Evolutionary conservation across 2,113 vertebrate genomes (phyloP), one percentile per base, ranked within the genome.

Genomic region (Cynocephalus volans): DNA sequence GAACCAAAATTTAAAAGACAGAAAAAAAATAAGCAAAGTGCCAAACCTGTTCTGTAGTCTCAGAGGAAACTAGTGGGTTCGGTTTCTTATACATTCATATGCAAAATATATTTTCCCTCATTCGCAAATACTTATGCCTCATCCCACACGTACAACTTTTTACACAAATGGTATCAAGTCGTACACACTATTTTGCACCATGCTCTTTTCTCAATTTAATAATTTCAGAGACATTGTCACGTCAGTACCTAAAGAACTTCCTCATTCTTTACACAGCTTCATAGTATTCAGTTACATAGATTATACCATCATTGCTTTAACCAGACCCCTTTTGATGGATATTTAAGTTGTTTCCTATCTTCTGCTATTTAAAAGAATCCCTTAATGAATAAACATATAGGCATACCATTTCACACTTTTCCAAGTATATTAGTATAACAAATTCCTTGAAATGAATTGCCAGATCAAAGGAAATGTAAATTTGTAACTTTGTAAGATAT

Each of bases 1-100:
- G 31, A 93, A 76, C 69, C 36, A 36, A n/a, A 69, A 90, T 92
- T 75, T 69, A 72, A 93, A 96, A 91, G 24, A 45, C 2, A 48
- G 23, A 21, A 18, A 79, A 89, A 75, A 4, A 48, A 21, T 65
- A 69, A 84, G 58, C 48, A 77, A 87, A 72, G 6, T 23, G 8
- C 52, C 31, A 23, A 82, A 64, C 24, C 33, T 75, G 4, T 52
- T 69, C 52, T 54, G 5, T 17, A 65, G 26, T 62, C 65, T 94
- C 48, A 84, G 15, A 76, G 45, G 4, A 93, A 95, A 79, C 3
- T 8, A 21, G 1, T 9, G 19, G 69, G 3, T 13, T 75, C 12
- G 13, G 5, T 52, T 90, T 93, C 58, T 75, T 79, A 9, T 26
- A n/a, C 5, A 50, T 60, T 26, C 0, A 28, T 26, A 17, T 54